Evolutionary conservation across 2,113 vertebrate genomes (phyloP).

Genomic region (Agelaius phoeniceus): DNA sequence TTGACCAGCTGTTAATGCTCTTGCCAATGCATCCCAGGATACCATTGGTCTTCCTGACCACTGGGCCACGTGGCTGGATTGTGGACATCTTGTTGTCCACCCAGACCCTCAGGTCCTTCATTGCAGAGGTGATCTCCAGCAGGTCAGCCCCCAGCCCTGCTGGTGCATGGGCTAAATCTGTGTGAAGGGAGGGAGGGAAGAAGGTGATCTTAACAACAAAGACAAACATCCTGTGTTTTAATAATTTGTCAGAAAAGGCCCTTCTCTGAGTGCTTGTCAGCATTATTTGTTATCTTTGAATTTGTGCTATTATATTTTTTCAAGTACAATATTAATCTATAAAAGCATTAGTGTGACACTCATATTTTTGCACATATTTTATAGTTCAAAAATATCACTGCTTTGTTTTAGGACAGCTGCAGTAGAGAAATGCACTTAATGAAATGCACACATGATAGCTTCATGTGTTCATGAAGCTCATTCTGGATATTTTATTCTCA

Average conservation of each 20-base stretch:
- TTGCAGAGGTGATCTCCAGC: too few species aligned
- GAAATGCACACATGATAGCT: neutral
- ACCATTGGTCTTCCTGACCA: neutral
- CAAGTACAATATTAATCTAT: neutral
- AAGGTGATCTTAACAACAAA: neutral
- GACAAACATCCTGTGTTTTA: neutral
- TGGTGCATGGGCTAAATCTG: neutral
- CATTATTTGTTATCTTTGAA: neutral
- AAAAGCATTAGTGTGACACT: neutral
- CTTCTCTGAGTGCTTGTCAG: neutral
- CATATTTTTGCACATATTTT: neutral
- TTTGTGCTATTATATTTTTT: neutral
- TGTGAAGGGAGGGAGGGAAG: neutral
- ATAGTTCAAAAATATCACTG: neutral
- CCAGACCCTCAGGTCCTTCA: neutral
- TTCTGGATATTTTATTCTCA: neutral
- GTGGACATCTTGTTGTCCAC: neutral
- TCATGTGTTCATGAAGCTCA: neutral
- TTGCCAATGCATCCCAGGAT: neutral
- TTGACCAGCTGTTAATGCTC: accelerated
- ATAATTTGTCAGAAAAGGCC: neutral
- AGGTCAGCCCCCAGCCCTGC: accelerated
- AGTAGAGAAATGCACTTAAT: neutral
- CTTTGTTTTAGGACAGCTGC: neutral
- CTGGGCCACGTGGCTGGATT: neutral